Evolutionary conservation across 1,140 invertebrate genomes (phyloP).

Genomic region (Pogonognathellus flavescens): DNA sequence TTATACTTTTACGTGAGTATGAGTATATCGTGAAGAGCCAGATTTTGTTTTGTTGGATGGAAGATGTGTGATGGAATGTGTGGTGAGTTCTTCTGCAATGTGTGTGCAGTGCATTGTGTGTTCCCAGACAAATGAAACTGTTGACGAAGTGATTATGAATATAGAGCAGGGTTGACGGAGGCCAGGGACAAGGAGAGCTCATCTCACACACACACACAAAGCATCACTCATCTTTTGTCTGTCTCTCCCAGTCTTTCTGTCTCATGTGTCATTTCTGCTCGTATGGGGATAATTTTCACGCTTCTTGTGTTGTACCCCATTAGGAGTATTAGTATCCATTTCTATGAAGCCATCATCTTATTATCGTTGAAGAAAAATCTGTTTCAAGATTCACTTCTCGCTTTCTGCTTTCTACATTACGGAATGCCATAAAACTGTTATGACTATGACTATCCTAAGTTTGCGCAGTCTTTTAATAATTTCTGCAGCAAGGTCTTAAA

Average conservation of each 20-base stretch:
- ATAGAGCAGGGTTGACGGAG: slow-evolving; percentile 6
- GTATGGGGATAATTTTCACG: not conserved
- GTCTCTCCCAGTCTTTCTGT: not conserved
- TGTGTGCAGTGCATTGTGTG: not conserved
- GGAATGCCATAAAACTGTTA: not conserved
- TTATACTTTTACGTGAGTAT: too few species aligned
- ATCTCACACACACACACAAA: not conserved
- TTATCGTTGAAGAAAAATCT: not conserved
- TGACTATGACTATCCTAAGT: not conserved
- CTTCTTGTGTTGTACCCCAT: not conserved
- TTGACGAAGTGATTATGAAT: not conserved
- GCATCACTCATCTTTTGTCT: not conserved
- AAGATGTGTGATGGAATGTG: too few species aligned
- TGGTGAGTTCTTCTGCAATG: not conserved
- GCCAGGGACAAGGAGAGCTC: slow-evolving; percentile 1
- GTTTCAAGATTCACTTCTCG: not conserved
- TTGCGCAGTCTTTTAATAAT: not conserved
- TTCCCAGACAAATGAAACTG: not conserved
- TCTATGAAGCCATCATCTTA: too few species aligned
- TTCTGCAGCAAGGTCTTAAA: too few species aligned
- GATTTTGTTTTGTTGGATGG: too few species aligned
- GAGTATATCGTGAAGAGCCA: too few species aligned
- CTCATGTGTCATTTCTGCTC: not conserved
- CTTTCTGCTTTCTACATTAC: slow-evolving; percentile 10
- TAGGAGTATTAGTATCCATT: too few species aligned